phyloP scores from a whole-genome alignment of 2,888 invertebrate genomes.

The Campopleginae sp. region DNA sequence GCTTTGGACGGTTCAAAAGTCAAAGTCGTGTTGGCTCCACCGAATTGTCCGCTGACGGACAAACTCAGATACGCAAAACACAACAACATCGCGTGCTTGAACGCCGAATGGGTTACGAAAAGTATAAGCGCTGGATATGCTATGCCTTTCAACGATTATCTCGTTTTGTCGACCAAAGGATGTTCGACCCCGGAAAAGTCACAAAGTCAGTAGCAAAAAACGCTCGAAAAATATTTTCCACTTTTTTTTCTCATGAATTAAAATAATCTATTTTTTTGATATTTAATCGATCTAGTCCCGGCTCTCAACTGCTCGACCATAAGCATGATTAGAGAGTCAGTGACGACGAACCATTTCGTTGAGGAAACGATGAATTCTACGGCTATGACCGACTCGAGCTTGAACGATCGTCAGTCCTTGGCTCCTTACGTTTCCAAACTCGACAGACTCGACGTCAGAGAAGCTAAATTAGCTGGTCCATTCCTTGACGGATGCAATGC shows the following conservation, averaged over 20 bases:
- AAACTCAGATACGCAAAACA: constrained; percentile 88
- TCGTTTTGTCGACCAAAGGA: constrained; percentile 85
- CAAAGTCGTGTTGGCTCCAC: constrained; percentile 85
- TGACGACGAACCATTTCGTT: constrained; percentile 69
- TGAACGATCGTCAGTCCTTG: constrained; percentile 44
- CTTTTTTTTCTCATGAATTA: neutral
- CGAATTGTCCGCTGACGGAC: constrained; percentile 85
- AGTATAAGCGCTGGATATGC: constrained; percentile 90
- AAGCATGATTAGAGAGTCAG: constrained; percentile 82
- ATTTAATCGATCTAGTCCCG: constrained; percentile 64
- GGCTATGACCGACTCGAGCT: neutral
- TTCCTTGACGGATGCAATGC: constrained; percentile 96
- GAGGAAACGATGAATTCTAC: constrained; percentile 77
- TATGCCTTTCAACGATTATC: constrained; percentile 87
- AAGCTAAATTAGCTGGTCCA: constrained; percentile 90
- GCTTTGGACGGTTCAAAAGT: constrained; percentile 86
- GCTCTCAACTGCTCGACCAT: constrained; percentile 85
- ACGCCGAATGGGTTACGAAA: constrained; percentile 91
- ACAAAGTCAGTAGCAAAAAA: constrained; percentile 68
- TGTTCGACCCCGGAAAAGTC: constrained; percentile 90
- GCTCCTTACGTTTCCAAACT: constrained; percentile 72
- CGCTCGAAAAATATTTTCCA: neutral
- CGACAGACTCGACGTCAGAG: constrained; percentile 86
- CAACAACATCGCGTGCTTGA: constrained; percentile 89
- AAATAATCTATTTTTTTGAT: neutral